Evolutionary conservation across 2,888 invertebrate species (phyloP).

Genomic region (Ennomos erosarius): DNA sequence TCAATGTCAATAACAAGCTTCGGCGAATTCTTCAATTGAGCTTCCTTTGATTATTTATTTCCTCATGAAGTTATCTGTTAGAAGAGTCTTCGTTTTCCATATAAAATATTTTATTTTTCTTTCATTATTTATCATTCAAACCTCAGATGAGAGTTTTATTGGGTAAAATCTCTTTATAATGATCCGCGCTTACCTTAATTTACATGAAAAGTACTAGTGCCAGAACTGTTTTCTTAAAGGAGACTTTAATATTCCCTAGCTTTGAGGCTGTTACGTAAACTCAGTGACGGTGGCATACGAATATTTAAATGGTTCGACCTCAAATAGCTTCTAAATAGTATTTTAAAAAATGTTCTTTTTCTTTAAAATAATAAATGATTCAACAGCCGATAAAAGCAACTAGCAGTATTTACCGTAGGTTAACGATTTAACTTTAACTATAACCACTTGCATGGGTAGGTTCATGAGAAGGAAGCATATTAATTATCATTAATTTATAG

Average conservation of each 20-base stretch:
- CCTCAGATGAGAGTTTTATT: conserved; percentile 48
- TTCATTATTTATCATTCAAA: conserved; percentile 56
- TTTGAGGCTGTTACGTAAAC: conserved; percentile 32
- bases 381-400: too few relatives aligned
- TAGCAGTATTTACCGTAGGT: too few relatives aligned
- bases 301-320: background rate
- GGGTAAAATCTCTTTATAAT: conserved; percentile 61
- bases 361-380: too few relatives aligned
- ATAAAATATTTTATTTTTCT: conserved; percentile 37
- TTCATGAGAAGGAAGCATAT: too few relatives aligned
- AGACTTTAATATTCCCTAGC: conserved; percentile 65
- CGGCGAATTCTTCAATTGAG: conserved; percentile 4
- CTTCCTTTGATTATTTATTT: conserved; percentile 5
- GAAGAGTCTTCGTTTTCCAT: conserved; percentile 11
- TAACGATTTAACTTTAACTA: too few relatives aligned
- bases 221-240: conserved; percentile 61
- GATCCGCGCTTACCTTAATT: conserved; percentile 66
- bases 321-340: background rate
- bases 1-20: conserved; percentile 9
- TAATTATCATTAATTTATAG: too few relatives aligned
- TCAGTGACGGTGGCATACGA: conserved; percentile 10
- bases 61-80: conserved; percentile 4
- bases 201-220: conserved; percentile 68
- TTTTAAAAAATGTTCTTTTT: too few relatives aligned
- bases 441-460: too few relatives aligned